Base-by-base conservation (phyloP, 2,113 vertebrate species). In the Sprattus sprattus region DNA sequence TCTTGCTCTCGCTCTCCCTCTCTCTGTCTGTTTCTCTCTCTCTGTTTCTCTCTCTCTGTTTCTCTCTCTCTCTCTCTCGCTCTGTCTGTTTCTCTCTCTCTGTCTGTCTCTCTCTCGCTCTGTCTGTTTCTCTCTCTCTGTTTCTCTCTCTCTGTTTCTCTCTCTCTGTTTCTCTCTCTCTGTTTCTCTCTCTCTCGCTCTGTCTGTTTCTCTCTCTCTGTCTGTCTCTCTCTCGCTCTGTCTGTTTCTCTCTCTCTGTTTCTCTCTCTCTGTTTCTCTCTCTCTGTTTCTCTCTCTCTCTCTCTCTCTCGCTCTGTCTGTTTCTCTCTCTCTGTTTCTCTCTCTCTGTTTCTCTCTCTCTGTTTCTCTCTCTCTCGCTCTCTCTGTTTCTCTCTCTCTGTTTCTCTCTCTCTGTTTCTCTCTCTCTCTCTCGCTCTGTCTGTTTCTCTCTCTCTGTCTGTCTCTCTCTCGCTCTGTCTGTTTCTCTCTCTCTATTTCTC, bases 351-450 rank as follows among this genome's bases (percentile, higher is more conserved):
- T 6, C 6, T 20, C 6, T 15, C 10, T 10, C 10, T 10, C 10
- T 10, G 0, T 18, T 25, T 45, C 32, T 28, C 52, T 7, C 25
- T 83, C 50, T 49, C 47, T 54, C n/a, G 25, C 16, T 46, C n/a
- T n/a, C n/a, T 25, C 54, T 86, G n/a, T 82, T 49, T 85, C 28
- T 60, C 75, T 60, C 32, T n/a, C n/a, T n/a, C n/a, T n/a, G n/a
- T n/a, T 54, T 82, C 16, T n/a, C 13, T 83, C 3, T 39, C 22
- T 71, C 32, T 80, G 0, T 3, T 11, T 49, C 47, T 49, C 10
- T 6, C 47, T 49, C 3, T 4, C 47, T 49, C 10, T 49, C 47
- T 49, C n/a, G n/a, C n/a, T n/a, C n/a, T n/a, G n/a, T 39, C 54
- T 57, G 1, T 1, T 13, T 57, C 54, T 57, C 54, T 57, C 54